Conservation (phyloP, 2,888 invertebrate species). For the Idaea straminata region DNA sequence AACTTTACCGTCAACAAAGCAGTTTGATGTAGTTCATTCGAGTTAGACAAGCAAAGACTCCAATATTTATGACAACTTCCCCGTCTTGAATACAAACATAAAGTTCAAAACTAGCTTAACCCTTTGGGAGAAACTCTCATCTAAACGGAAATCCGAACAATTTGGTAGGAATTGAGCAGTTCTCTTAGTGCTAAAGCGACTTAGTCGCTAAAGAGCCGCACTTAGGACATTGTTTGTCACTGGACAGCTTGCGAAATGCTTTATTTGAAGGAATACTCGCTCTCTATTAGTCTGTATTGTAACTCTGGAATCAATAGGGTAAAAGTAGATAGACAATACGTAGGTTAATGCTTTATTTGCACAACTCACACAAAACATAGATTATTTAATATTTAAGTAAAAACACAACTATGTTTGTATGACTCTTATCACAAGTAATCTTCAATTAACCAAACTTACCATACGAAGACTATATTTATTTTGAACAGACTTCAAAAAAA, state of each 20-base stretch:
- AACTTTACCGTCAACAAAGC: constrained; percentile 66
- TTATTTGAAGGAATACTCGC: constrained; percentile 9
- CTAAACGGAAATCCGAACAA: constrained; percentile 61
- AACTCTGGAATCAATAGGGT: neutral
- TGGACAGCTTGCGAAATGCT: constrained; percentile 19
- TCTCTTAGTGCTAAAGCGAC: constrained; percentile 37
- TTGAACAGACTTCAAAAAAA: too few species aligned
- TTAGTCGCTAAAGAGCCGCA: constrained; percentile 28
- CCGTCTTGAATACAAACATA: constrained; percentile 61
- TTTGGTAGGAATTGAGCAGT: constrained; percentile 58
- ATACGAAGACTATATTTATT: too few species aligned
- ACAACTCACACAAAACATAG: too few species aligned
- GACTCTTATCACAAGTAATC: too few species aligned
- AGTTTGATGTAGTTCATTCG: constrained; percentile 64
- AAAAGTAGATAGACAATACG: neutral
- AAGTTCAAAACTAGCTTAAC: constrained; percentile 67
- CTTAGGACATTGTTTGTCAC: constrained; percentile 27
- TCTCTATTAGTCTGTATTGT: neutral
- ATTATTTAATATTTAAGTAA: too few species aligned
- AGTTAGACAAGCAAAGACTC: constrained; percentile 59
- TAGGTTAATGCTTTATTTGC: neutral
- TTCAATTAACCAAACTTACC: too few species aligned
- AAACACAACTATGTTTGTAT: too few species aligned
- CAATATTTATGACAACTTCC: constrained; percentile 71
- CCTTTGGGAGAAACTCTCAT: constrained; percentile 58